Percentiles rank a stretch among this genome's conserved stretches.
phyloP scores from a whole-genome alignment of 2,113 vertebrate species.

The Clarias magur region DNA sequence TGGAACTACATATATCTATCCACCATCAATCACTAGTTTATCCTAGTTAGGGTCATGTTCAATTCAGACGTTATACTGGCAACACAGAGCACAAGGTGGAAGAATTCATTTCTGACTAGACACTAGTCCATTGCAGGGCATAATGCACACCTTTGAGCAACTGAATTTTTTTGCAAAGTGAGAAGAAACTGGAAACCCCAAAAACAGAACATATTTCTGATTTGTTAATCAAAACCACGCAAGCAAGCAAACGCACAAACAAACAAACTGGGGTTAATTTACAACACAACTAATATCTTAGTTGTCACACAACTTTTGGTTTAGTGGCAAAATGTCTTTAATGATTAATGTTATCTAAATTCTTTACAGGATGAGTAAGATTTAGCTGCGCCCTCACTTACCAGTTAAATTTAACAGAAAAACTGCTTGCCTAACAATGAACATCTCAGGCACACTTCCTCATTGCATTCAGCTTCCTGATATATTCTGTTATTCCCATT shows the following conservation, averaged over 20 bases:
- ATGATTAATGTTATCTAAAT: not conserved
- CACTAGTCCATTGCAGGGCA: not conserved
- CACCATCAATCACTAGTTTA: not conserved
- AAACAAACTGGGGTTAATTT: not conserved
- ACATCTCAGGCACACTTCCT: not conserved
- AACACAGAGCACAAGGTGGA: not conserved
- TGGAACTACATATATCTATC: not conserved
- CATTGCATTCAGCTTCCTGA: conserved; percentile 10
- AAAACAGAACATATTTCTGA: not conserved
- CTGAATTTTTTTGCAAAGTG: not conserved
- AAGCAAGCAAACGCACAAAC: not conserved
- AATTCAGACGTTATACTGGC: not conserved
- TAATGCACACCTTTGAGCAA: not conserved
- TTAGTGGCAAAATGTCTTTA: not conserved
- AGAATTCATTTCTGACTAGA: not conserved
- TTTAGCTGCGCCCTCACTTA: not conserved
- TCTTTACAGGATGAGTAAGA: not conserved
- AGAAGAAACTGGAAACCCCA: not conserved
- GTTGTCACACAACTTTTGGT: not conserved
- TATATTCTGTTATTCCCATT: conserved; percentile 5
- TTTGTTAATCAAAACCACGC: not conserved
- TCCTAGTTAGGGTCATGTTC: not conserved
- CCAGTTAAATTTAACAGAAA: not conserved
- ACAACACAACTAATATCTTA: not conserved
- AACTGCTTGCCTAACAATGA: not conserved